Evolutionary conservation across 35 echinoderm and acorn worm species (phyloP).

Genomic region (Acanthaster planci): DNA sequence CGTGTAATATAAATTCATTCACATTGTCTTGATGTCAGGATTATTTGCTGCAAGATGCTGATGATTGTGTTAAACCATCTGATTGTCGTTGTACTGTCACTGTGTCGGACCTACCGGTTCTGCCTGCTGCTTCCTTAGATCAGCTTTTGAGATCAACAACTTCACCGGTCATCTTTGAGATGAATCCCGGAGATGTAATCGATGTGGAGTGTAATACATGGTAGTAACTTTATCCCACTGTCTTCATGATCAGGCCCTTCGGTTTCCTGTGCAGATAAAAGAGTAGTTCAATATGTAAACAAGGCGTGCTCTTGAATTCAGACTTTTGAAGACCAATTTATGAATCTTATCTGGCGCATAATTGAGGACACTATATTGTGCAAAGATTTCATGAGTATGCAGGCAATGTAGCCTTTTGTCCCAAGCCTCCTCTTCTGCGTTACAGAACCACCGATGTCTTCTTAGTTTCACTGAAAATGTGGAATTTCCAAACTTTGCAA

Average conservation of each 20-base stretch:
- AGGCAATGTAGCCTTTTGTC: too few relatives aligned
- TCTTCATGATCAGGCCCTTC: not conserved
- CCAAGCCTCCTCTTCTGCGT: too few relatives aligned
- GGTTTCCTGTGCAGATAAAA: too few relatives aligned
- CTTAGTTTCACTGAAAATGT: too few relatives aligned
- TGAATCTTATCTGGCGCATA: too few relatives aligned
- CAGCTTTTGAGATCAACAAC: not conserved
- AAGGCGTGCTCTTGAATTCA: too few relatives aligned
- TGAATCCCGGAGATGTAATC: not conserved
- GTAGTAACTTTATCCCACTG: not conserved
- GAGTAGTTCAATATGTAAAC: too few relatives aligned
- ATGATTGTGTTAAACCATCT: slow-evolving; percentile 11
- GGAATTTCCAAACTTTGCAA: too few relatives aligned
- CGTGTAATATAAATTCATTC: not conserved
- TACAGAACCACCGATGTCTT: too few relatives aligned
- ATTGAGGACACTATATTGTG: too few relatives aligned
- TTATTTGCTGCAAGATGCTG: slow-evolving; percentile 2
- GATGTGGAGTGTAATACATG: not conserved
- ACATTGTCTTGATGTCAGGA: not conserved
- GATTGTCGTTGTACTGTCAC: not conserved
- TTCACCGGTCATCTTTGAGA: not conserved
- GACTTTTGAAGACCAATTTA: too few relatives aligned
- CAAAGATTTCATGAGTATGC: too few relatives aligned
- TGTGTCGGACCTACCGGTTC: not conserved
- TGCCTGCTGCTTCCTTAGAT: not conserved